Base-by-base conservation (phyloP, 2,113 vertebrate genomes). In the Thinocorus orbignyianus region DNA sequence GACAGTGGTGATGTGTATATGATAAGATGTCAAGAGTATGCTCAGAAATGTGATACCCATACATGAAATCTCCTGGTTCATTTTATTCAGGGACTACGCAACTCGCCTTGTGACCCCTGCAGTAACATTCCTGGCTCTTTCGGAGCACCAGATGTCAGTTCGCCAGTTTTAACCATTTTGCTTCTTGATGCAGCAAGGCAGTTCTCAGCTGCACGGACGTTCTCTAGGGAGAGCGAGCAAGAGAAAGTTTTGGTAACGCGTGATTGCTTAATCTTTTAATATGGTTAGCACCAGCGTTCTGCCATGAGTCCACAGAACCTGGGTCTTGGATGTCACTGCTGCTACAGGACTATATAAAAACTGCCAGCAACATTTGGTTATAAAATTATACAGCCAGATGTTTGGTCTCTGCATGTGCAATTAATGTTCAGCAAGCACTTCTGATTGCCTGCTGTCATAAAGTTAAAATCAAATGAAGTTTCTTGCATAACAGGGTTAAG, bases 1-100 rank as follows among this genome's bases (percentile, higher is more conserved):
- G 91, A 79, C 83, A 86, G 73, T 80, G 91, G 93, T 95, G 91
- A 95, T 88, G 68, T 93, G 92, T 94, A 83, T 66, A 90, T 86
- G 95, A 97, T 69, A 94, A 93, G 70, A 92, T 80, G 91, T 96
- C 92, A 89, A 69, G 73, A 87, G 66, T 86, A 95, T 85, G 62
- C 76, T 96, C 65, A 82, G 92, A 97, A 97, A 96, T 49, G 77
- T 74, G 94, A 96, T 97, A 95, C 72, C 83, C 61, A 49, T 88
- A 54, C 82, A 49, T 77, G 85, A 79, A 94, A 93, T 87, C 82
- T 92, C 51, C 61, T 22, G 57, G 78, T 94, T 95, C 33, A 22
- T 93, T 97, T 96, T 93, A 80, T 86, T 70, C 2, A 0, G 42
- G 42, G 82, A 88, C 90, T 93, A 39, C 2, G 11, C 89, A 52